Base-by-base conservation (phyloP, 2,113 vertebrate genomes). In the Hemibagrus wyckioides region DNA sequence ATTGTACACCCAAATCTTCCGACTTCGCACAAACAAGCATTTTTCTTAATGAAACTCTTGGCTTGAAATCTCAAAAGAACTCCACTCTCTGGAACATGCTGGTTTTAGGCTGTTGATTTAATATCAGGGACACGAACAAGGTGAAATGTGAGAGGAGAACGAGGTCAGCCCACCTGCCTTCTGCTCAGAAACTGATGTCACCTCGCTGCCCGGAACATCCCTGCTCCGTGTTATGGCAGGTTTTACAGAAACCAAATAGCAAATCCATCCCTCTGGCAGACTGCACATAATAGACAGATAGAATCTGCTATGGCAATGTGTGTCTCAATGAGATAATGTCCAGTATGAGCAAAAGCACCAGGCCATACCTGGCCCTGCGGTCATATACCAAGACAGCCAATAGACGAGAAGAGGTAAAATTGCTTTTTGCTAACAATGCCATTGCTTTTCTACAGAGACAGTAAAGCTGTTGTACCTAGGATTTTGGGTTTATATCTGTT, bases 301-400 rank as follows among this genome's bases (percentile, higher is more conserved):
- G 90, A 90, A 95, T 96, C 94, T 89, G 93, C 92, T 91, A 93
- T 90, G 93, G 87, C 63, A 90, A 92, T 93, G 92, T 92, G 92
- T 91, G 93, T 93, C 92, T 90, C 87, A 91, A 92, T 87, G 89
- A 92, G 92, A 92, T 95, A 94, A 95, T 93, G 93, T 92, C 92
- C 86, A 82, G 61, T 13, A 88, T 81, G 89, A 93, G 92, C 91
- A 90, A 93, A 90, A 86, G 59, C 90, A 88, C 88, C 88, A 92
- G 91, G 50, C 52, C 54, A 80, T 85, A 86, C 80, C 63, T 14
- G 33, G 57, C 82, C 33, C 87, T 59, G 52, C 39, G 73, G 87
- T 80, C 50, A 23, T 39, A 56, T 17, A 77, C 71, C 65, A 79
- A 88, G 82, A 85, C 41, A 30, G 75, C 75, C 44, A 79, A 79